Percentiles rank a stretch among this genome's conserved stretches.
Conservation (phyloP, 2,888 invertebrate species). For the Conistra vaccinii region DNA sequence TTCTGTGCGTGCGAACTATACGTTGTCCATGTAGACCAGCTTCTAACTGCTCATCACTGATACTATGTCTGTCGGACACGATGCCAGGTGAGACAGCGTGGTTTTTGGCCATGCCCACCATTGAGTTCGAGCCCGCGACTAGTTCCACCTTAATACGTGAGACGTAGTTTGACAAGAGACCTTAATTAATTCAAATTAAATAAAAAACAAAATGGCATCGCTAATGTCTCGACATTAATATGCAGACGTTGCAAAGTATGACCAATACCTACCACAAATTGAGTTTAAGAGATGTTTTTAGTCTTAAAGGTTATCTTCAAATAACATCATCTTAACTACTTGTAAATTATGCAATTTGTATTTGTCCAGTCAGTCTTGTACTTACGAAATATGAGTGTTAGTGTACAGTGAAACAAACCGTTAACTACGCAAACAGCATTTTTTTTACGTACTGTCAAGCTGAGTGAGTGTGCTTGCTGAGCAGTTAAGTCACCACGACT, state of each 20-base stretch:
- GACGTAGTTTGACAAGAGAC: background rate
- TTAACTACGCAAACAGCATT: background rate
- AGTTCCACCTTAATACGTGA: too few relatives aligned
- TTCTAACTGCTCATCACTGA: too few relatives aligned
- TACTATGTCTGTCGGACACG: too few relatives aligned
- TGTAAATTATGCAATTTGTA: constrained; percentile 23
- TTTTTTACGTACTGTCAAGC: too few relatives aligned
- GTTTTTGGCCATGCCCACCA: too few relatives aligned
- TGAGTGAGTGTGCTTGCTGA: background rate
- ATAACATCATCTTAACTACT: background rate
- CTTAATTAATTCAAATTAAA: background rate
- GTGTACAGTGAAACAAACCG: constrained; percentile 9
- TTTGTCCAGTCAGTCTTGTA: constrained; percentile 4
- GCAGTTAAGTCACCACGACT: background rate
- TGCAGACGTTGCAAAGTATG: background rate
- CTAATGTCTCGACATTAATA: background rate
- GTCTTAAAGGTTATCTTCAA: constrained; percentile 35
- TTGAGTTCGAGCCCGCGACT: too few relatives aligned
- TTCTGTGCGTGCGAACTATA: too few relatives aligned
- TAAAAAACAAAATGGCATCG: background rate
- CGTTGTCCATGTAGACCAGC: too few relatives aligned
- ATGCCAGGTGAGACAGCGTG: too few relatives aligned
- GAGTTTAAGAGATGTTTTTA: background rate
- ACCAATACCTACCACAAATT: background rate
- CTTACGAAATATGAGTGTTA: constrained; percentile 3